These are phyloP conservation scores for Spea bombifrons DNA, from an alignment of 2,113 vertebrate species.

Conservation along the genomic window DNA sequence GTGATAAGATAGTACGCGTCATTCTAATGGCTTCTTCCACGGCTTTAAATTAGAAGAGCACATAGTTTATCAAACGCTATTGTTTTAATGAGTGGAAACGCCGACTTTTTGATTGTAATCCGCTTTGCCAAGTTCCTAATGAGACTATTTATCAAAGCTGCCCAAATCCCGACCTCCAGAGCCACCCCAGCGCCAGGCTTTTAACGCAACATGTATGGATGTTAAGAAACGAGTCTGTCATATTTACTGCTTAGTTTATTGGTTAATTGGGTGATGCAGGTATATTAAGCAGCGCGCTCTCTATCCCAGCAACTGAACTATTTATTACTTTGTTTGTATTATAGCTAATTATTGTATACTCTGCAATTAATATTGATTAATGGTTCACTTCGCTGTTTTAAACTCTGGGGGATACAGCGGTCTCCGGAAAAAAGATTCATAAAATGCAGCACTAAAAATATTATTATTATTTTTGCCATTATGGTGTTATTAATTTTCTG, in stretches of 20 bases:
- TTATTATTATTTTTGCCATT: too few species aligned
- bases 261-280: not conserved
- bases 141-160: conserved; percentile 7
- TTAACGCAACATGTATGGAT: not conserved
- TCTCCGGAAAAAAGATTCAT: too few species aligned
- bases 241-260: not conserved
- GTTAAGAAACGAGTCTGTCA: not conserved
- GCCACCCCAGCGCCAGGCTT: not conserved
- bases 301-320: not conserved
- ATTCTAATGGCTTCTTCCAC: conserved; percentile 9
- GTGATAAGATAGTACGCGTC: conserved; percentile 1
- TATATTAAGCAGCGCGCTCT: too few species aligned
- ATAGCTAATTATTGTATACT: too few species aligned
- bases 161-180: not conserved
- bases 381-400: too few species aligned
- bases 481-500: too few species aligned
- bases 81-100: conserved; percentile 15
- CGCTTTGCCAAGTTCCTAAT: conserved; percentile 21
- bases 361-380: too few species aligned
- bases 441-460: too few species aligned
- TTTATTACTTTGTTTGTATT: not conserved
- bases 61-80: conserved; percentile 9
- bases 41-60: not conserved
- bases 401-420: too few species aligned
- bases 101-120: not conserved